Evolutionary conservation across 35 echinoderm and acorn worm species (phyloP), one percentile per base, ranked within the genome.

Genomic region (Ptychodera flava): DNA sequence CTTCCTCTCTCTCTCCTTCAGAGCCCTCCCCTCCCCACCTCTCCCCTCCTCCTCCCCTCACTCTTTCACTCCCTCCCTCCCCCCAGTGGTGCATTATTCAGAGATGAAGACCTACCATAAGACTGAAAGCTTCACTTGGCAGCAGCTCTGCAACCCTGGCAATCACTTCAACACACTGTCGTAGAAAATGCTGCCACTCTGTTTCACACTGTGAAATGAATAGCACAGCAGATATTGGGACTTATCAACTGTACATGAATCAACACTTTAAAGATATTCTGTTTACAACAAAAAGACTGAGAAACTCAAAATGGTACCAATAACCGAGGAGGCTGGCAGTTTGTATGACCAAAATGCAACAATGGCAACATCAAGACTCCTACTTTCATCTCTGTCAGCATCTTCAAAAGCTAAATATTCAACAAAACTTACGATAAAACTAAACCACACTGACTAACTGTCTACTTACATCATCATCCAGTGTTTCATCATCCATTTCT

Each of bases 141-240:
- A 99, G 80, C 29, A 99, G 88, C 83, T 99, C 96, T 30, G 96
- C 96, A 35, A 92, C 88, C 87, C 94, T 99, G 33, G 96, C 96
- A 34, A 99, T 79, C 2, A 99, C 86, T 78, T 99, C 96, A 28
- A 99, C 64, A 84, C 93, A 90, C 78, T 99, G 93, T 76, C 93
- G 78, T 78, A 99, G 81, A 80, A 94, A 99, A 88, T 91, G 87
- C 85, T 99, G 96, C 96, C 96, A 99, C 82, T 99, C 96, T 81
- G 96, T 99, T 86, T 99, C 96, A 45, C 87, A 89, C 96, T 99
- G 52, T 1, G 33, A 91, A 87, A 78, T 80, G 35, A 90, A 95
- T 29, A 86, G 36, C 34, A 85, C 84, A 45, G 22, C 12, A 10
- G n/a, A 78, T 1, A 76, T 87, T 64, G 76, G 12, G 31, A 1